Evolutionary conservation across 2,113 vertebrate species (phyloP).

Genomic region (Mungos mungo): DNA sequence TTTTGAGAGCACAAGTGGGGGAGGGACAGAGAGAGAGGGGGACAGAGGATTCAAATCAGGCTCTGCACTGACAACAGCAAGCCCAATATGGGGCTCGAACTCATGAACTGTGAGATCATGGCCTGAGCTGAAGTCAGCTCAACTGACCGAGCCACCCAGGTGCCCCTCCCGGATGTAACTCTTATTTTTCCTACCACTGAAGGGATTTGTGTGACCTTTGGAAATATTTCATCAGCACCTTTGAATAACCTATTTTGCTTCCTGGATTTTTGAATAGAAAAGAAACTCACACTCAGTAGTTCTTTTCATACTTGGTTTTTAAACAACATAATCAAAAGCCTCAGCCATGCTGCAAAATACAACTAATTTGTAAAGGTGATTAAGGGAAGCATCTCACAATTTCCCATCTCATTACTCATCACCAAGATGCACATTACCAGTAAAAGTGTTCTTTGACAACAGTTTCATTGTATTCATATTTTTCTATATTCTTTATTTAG

Average conservation of each 20-base stretch:
- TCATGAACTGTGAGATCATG: no score
- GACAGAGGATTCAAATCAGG: no score
- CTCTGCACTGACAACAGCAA: no score
- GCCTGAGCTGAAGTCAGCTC: no score
- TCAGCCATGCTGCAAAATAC: background rate
- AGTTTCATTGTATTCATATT: background rate
- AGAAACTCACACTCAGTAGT: background rate
- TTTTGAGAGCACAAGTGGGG: no score
- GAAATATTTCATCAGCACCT: background rate
- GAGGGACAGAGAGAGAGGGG: no score
- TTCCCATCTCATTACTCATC: slow-evolving; percentile 8
- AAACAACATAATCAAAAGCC: background rate
- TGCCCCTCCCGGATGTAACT: background rate
- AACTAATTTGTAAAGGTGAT: slow-evolving; percentile 15
- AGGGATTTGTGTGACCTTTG: background rate
- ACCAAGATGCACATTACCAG: background rate
- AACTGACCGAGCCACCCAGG: no score
- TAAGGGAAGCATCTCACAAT: background rate
- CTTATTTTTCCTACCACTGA: background rate
- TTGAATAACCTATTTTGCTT: background rate
- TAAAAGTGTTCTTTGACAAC: background rate
- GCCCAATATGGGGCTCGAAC: no score
- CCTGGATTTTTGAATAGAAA: background rate
- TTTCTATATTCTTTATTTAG: background rate
- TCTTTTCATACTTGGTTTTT: slow-evolving; percentile 1